A percentile compares a stretch with the other conserved stretches of the same genome.
Evolutionary conservation across 1,140 invertebrate genomes (phyloP).

Genomic region (Neuroterus valhalla): DNA sequence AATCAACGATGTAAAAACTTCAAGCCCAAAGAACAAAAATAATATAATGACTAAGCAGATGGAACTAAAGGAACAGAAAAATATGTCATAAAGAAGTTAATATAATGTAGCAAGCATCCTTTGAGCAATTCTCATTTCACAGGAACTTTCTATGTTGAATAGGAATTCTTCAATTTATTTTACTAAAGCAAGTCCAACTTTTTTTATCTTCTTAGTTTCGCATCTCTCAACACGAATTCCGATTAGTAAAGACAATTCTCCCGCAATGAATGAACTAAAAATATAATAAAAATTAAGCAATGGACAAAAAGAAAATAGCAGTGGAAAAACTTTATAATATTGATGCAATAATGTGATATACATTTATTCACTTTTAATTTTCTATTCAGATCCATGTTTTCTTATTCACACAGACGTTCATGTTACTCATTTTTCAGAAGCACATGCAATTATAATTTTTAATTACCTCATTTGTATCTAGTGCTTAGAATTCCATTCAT

Average conservation of each 20-base stretch:
- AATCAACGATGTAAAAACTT: too few species aligned
- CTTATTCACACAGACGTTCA: too few species aligned
- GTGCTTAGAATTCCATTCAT: constrained; percentile 10
- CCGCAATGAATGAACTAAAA: background rate
- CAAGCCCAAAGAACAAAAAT: background rate
- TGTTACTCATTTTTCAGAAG: background rate
- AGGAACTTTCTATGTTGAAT: background rate
- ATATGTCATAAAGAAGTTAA: background rate
- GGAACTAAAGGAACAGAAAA: background rate
- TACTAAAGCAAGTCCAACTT: constrained; percentile 14
- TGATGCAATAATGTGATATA: too few species aligned
- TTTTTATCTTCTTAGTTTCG: background rate
- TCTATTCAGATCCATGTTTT: too few species aligned
- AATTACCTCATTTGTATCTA: background rate
- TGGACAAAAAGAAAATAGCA: too few species aligned
- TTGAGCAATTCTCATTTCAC: background rate
- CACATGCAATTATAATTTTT: constrained; percentile 13
- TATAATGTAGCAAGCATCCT: background rate
- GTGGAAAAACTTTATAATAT: too few species aligned
- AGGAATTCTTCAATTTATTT: constrained; percentile 14
- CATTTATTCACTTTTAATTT: background rate
- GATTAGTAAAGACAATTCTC: background rate
- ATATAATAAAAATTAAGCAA: background rate
- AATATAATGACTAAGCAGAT: background rate
- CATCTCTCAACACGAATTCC: background rate